Evolutionary conservation across 2,113 vertebrate genomes (phyloP), one percentile per base, ranked within the genome.

Genomic region (Bubalus kerabau): DNA sequence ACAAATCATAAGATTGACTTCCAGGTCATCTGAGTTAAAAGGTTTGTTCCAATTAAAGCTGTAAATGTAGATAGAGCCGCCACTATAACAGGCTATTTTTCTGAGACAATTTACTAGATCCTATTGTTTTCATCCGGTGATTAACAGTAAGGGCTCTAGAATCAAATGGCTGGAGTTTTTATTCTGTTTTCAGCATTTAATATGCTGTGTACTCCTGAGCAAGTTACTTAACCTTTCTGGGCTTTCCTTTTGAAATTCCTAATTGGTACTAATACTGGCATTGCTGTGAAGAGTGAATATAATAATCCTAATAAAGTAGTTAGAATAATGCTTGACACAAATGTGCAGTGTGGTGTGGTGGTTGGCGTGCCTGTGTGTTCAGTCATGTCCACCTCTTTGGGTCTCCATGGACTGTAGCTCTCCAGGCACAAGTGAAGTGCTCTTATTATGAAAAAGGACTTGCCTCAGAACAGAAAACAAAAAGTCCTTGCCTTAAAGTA

Each of bases 401-500:
- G 36, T 74, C 36, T 74, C 67, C 67, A 24, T 40, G 67, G 19
- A 40, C 36, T 74, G 32, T 24, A 74, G 67, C 67, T 40, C n/a
- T 23, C 67, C 36, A 74, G 36, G n/a, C 21, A 74, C 36, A 67
- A 60, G 60, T 59, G 36, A 94, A 87, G 32, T 88, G 64, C 14
- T 95, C 48, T 95, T 78, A 19, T 23, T 84, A 28, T 21, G 17
- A 90, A 89, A 50, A 67, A 67, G 59, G 59, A 82, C 13, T 78
- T 91, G n/a, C 32, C 12, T 76, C 32, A 56, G 28, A 54, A 92
- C 9, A 76, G 84, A 87, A 94, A 92, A 95, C 16, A 76, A 57
- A 28, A 95, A 62, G 16, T 32, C 43, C 52, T 88, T 40, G 21
- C 52, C 82, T 80, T 71, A 64, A 90, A 93, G 71, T 74, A 59